Evolutionary conservation across 2,113 vertebrate genomes (phyloP).

Genomic region (cat (Felis catus)): F.catus_Fca126_mat1.0 CM031420.1:31026501-31027000

Average conservation of each 20-base stretch:
- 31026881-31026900: not conserved
- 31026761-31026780: slow-evolving; percentile 10
- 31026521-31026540: not conserved
- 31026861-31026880: not conserved
- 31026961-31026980: not conserved
- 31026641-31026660: not conserved
- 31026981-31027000: not conserved
- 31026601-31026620: not conserved
- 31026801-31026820: not conserved
- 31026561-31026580: not conserved
- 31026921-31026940: not conserved
- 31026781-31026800: not conserved
- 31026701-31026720: not conserved
- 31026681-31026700: not conserved
- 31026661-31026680: not conserved
- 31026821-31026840: not conserved
- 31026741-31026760: not conserved
- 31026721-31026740: not conserved
- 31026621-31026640: not conserved
- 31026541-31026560: not conserved
- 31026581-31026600: slow-evolving; percentile 2
- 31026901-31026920: not conserved
- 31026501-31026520: not conserved
- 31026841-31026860: not conserved
- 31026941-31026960: not conserved